A percentile compares a stretch with the other conserved stretches of the same genome.
These are phyloP conservation scores for Gasterosteus nipponicus DNA, from an alignment of 2,113 vertebrate genomes.

Conservation along the genomic window DNA sequence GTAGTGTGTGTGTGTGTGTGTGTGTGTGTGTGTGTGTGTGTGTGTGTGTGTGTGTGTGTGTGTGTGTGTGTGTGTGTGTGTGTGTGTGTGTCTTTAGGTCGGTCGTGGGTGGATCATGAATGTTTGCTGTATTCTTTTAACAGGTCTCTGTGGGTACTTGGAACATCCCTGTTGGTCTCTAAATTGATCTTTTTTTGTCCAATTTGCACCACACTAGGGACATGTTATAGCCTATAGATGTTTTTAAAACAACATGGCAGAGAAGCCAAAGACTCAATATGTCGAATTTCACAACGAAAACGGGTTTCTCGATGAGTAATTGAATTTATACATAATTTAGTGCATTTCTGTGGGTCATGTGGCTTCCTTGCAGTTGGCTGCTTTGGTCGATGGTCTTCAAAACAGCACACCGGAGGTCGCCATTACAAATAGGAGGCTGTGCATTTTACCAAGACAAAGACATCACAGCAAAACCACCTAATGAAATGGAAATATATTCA, in stretches of 20 bases:
- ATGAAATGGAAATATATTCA: background rate
- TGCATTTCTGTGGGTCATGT: slow-evolving; percentile 52
- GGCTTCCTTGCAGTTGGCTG: slow-evolving; percentile 49
- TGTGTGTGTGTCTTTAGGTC: slow-evolving; percentile 3
- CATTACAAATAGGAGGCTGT: slow-evolving; percentile 12
- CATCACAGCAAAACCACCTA: background rate
- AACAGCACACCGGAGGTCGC: slow-evolving; percentile 49
- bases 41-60: slow-evolving; percentile 3
- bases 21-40: slow-evolving; percentile 13
- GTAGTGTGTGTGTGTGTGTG: background rate
- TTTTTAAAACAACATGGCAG: slow-evolving; percentile 13
- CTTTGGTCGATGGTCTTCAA: slow-evolving; percentile 52
- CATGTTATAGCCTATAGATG: background rate
- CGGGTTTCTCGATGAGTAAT: slow-evolving; percentile 27
- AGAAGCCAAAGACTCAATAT: background rate
- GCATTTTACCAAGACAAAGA: slow-evolving; percentile 6
- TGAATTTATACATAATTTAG: slow-evolving; percentile 69
- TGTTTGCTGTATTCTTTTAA: background rate
- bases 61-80: background rate
- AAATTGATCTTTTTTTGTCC: background rate
- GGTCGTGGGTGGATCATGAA: background rate
- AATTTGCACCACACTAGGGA: background rate
- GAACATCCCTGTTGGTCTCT: background rate
- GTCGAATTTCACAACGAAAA: background rate
- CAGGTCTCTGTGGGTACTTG: background rate